A percentile compares a stretch with the other conserved stretches of the same genome.
Evolutionary conservation across 2,888 invertebrate genomes (phyloP).

Genomic region (Caenorhabditis sinica): DNA sequence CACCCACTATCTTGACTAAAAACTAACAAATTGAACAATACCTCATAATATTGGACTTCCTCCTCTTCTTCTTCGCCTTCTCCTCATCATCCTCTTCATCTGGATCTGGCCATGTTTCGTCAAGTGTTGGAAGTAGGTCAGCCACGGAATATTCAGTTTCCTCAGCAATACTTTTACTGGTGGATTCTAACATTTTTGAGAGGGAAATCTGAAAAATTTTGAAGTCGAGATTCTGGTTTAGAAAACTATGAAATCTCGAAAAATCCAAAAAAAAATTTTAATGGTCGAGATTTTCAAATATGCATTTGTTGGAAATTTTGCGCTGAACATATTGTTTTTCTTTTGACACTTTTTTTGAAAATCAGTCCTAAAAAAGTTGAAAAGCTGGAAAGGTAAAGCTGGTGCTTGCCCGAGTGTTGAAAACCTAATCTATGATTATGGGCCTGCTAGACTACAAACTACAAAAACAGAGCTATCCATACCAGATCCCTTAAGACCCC

Average conservation of each 20-base stretch:
- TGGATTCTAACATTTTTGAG: slow-evolving; percentile 70
- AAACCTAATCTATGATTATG: background rate
- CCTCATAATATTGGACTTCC: slow-evolving; percentile 52
- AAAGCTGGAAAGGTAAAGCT: too few relatives aligned
- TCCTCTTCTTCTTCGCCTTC: slow-evolving; percentile 20
- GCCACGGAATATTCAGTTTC: slow-evolving; percentile 66
- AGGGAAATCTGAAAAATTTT: slow-evolving; percentile 58
- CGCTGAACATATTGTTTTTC: background rate
- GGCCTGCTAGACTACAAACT: slow-evolving; percentile 19
- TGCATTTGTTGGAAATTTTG: background rate
- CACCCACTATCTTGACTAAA: too few relatives aligned
- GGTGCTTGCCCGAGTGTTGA: too few relatives aligned
- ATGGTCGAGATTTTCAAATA: background rate
- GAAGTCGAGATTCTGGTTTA: too few relatives aligned
- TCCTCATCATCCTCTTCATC: slow-evolving; percentile 51
- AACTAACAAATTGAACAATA: too few relatives aligned
- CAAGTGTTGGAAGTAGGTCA: slow-evolving; percentile 60
- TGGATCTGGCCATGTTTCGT: slow-evolving; percentile 72
- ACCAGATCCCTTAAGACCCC: too few relatives aligned
- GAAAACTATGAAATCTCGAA: too few relatives aligned
- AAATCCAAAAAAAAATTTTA: too few relatives aligned
- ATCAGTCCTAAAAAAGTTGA: too few relatives aligned
- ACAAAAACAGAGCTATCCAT: too few relatives aligned
- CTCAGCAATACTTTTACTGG: slow-evolving; percentile 65
- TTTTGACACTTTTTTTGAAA: background rate